Evolutionary conservation across 2,113 vertebrate species (phyloP).

Genomic region (Heloderma charlesbogerti): DNA sequence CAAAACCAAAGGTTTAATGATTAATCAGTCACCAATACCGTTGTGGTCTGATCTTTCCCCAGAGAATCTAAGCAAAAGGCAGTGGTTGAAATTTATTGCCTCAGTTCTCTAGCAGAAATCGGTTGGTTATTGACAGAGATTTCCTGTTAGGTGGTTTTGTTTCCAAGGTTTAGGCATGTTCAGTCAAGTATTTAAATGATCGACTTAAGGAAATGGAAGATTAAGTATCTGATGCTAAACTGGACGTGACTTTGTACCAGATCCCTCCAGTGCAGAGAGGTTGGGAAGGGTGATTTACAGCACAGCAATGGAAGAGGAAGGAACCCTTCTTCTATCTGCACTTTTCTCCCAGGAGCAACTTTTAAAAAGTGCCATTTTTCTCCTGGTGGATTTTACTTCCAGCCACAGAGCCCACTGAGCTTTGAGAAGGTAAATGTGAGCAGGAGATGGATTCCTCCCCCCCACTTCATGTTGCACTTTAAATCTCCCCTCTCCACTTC

Average conservation of each 20-base stretch:
- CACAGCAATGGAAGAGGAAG: not conserved
- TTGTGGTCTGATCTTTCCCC: not conserved
- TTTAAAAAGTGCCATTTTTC: not conserved
- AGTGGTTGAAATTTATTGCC: slow-evolving; percentile 8
- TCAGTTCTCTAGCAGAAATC: slow-evolving; percentile 13
- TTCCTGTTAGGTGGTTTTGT: not conserved
- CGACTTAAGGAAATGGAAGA: not conserved
- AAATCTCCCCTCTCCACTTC: too few species aligned
- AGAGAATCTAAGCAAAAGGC: not conserved
- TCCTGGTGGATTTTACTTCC: not conserved
- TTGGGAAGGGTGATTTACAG: not conserved
- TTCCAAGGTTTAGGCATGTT: not conserved
- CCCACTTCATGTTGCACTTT: not conserved
- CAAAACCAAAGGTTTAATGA: not conserved
- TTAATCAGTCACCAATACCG: not conserved
- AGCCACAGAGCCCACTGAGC: not conserved
- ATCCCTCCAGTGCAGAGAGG: not conserved
- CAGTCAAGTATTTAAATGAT: not conserved
- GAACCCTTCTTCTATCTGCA: not conserved
- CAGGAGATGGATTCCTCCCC: not conserved
- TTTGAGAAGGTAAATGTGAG: not conserved
- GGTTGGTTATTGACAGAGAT: not conserved
- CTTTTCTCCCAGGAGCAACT: not conserved
- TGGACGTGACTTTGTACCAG: not conserved
- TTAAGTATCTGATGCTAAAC: not conserved